Conservation (phyloP, 1,140 invertebrate species). For the Maniola jurtina region DNA sequence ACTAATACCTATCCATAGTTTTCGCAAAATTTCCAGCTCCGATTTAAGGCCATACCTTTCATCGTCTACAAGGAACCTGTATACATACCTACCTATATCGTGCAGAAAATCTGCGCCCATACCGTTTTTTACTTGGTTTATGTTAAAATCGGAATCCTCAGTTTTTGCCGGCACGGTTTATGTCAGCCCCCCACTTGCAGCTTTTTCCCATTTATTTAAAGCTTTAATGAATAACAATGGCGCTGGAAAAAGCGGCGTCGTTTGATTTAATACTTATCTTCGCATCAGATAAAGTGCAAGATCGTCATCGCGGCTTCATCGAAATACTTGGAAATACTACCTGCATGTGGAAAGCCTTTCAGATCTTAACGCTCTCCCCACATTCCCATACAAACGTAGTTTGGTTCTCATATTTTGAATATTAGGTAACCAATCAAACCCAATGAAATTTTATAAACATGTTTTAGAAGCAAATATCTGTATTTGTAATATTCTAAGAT, state of each 20-base stretch:
- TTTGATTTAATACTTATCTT: constrained; percentile 32
- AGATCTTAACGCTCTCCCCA: neutral
- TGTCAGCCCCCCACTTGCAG: constrained; percentile 63
- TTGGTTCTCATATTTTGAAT: too few species aligned
- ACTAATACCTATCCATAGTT: neutral
- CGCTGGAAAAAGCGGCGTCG: constrained; percentile 38
- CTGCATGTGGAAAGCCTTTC: neutral
- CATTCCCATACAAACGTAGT: too few species aligned
- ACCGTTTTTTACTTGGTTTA: constrained; percentile 43
- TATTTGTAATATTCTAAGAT: too few species aligned
- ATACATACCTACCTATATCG: constrained; percentile 16
- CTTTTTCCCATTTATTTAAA: constrained; percentile 69
- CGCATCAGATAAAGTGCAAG: constrained; percentile 6
- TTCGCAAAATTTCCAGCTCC: neutral
- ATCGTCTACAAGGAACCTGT: constrained; percentile 19
- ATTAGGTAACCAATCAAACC: neutral
- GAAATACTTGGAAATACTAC: neutral
- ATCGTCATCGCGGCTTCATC: neutral
- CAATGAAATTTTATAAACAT: neutral
- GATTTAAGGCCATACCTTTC: constrained; percentile 12
- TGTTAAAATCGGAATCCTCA: constrained; percentile 46
- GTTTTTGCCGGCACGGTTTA: constrained; percentile 61
- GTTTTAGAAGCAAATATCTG: neutral
- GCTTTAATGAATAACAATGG: constrained; percentile 70
- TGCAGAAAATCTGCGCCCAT: constrained; percentile 36